A percentile compares a stretch with the other conserved stretches of the same genome.
phyloP scores from a whole-genome alignment of 2,888 invertebrate species.

The Dione juno region DNA sequence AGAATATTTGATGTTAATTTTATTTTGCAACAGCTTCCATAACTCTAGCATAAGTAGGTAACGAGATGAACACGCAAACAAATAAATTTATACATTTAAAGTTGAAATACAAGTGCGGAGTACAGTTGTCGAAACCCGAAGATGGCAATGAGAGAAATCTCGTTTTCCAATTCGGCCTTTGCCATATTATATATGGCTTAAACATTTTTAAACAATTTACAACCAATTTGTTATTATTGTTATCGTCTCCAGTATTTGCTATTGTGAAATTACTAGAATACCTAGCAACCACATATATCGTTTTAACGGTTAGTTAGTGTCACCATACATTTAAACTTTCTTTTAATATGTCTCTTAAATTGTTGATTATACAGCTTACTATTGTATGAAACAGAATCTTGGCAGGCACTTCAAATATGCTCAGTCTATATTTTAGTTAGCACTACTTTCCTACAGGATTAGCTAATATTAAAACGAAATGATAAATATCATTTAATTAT shows the following conservation, averaged over 20 bases:
- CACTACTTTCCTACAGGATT: not conserved
- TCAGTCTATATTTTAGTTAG: constrained; percentile 1
- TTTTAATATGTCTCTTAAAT: not conserved
- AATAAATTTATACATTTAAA: constrained; percentile 43
- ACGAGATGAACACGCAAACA: constrained; percentile 39
- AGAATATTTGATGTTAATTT: constrained; percentile 3
- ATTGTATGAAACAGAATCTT: not conserved
- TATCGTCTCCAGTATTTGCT: constrained; percentile 27
- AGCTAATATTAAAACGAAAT: not conserved
- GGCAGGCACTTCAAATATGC: not conserved
- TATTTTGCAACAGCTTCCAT: constrained; percentile 30
- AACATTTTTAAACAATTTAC: constrained; percentile 44
- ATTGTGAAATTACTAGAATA: constrained; percentile 34
- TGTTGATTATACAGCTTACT: constrained; percentile 7
- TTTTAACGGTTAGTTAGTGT: constrained; percentile 14
- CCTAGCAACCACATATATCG: constrained; percentile 17
- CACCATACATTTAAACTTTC: not conserved
- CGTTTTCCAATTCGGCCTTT: constrained; percentile 59
- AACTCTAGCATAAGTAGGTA: constrained; percentile 42
- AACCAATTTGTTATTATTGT: constrained; percentile 36
- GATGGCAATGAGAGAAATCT: constrained; percentile 63
- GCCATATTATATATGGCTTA: constrained; percentile 49
- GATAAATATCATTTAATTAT: not conserved
- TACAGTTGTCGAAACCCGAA: constrained; percentile 54
- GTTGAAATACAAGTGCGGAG: constrained; percentile 42